Percentiles rank a stretch among this genome's conserved stretches.
phyloP scores from a whole-genome alignment of 2,888 invertebrate species.

The Acanthococcus lagerstroemiae region DNA sequence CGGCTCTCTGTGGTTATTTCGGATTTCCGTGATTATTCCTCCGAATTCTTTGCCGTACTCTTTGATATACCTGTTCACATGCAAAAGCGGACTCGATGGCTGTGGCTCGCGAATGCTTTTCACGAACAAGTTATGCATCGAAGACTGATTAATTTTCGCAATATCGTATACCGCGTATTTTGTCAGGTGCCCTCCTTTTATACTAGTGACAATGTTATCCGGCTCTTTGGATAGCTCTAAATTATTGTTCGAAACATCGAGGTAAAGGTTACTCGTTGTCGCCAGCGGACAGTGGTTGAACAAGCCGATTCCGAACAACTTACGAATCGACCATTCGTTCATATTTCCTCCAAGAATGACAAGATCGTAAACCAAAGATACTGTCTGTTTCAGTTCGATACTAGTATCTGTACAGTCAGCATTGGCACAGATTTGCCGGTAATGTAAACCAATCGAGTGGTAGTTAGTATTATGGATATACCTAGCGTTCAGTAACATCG shows the following conservation, averaged over 20 bases:
- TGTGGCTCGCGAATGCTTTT: conserved; percentile 1
- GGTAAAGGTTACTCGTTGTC: conserved; percentile 62
- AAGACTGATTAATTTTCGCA: conserved; percentile 37
- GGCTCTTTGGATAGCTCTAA: conserved; percentile 48
- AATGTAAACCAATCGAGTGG: conserved; percentile 78
- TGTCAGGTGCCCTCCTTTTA: conserved; percentile 58
- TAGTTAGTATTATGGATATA: conserved; percentile 86
- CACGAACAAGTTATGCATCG: conserved; percentile 8
- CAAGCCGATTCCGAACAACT: conserved; percentile 76
- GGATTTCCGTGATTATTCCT: conserved; percentile 73
- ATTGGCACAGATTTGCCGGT: conserved; percentile 60
- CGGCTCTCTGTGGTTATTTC: conserved; percentile 65
- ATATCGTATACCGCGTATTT: conserved; percentile 63
- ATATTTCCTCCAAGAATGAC: conserved; percentile 46
- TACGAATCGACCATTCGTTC: conserved; percentile 74
- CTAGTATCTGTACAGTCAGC: conserved; percentile 50
- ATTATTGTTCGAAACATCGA: conserved; percentile 57
- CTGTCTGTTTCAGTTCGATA: conserved; percentile 72
- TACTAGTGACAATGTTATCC: conserved; percentile 48
- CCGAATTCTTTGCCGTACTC: conserved; percentile 43
- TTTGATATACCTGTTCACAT: conserved; percentile 34
- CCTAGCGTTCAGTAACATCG: conserved; percentile 78
- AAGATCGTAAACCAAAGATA: conserved; percentile 78
- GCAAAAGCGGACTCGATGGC: conserved; percentile 29
- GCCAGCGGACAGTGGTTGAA: conserved; percentile 74